Conservation (phyloP, 2,113 vertebrate species). For the Macaca fascicularis region DNA sequence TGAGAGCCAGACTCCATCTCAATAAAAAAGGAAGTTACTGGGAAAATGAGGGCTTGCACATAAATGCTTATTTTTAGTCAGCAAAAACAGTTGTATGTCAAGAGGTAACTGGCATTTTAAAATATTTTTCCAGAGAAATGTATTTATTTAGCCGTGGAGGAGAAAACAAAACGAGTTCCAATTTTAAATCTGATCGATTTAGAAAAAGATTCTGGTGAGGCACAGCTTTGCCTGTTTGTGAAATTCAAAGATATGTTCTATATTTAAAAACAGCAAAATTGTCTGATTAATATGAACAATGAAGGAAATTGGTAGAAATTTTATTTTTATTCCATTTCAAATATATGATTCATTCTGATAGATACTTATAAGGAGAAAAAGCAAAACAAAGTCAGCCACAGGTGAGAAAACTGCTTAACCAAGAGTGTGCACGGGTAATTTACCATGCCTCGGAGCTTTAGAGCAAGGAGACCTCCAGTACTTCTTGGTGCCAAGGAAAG, state of each 20-base stretch:
- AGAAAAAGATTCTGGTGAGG: background rate
- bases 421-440: accelerated
- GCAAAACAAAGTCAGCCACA: accelerated
- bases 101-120: background rate
- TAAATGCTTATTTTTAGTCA: background rate
- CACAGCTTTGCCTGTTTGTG: background rate
- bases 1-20: background rate
- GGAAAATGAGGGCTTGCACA: background rate
- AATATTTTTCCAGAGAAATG: background rate
- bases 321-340: background rate
- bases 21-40: background rate
- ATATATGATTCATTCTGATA: background rate
- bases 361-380: background rate
- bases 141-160: background rate
- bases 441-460: accelerated
- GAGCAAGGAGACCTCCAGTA: accelerated
- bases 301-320: background rate
- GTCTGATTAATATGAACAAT: accelerated
- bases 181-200: background rate
- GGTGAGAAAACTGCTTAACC: accelerated
- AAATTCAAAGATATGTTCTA: accelerated
- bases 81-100: background rate
- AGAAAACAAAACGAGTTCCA: background rate
- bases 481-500: accelerated
- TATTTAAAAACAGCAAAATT: background rate